Evolutionary conservation across 1,140 invertebrate genomes (phyloP).

Genomic region (Drosophila malerkotliana): DNA sequence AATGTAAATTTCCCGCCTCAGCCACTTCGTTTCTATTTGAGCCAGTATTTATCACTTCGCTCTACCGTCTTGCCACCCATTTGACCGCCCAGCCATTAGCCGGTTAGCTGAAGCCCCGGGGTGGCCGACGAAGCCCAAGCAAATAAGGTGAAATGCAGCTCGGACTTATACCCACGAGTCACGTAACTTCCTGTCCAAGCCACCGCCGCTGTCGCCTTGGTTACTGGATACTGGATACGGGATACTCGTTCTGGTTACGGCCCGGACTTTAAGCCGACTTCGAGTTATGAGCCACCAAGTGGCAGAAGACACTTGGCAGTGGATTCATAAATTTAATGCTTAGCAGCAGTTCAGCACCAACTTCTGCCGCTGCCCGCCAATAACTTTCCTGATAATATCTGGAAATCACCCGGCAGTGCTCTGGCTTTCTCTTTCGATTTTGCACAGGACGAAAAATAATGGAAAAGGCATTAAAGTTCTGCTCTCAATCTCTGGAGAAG

Average conservation of each 20-base stretch:
- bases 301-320: conserved; percentile 50
- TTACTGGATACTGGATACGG: conserved; percentile 10
- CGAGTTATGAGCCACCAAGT: conserved; percentile 52
- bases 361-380: conserved; percentile 42
- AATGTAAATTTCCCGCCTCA: conserved; percentile 54
- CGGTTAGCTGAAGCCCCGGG: not conserved
- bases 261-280: conserved; percentile 37
- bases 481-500: too few species aligned
- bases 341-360: conserved; percentile 48
- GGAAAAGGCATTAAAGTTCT: not conserved
- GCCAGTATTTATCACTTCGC: conserved; percentile 68
- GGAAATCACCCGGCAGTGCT: conserved; percentile 51
- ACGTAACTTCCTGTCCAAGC: conserved; percentile 70
- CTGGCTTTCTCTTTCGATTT: conserved; percentile 26
- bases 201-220: conserved; percentile 32
- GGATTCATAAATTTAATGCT: conserved; percentile 81
- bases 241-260: conserved; percentile 11
- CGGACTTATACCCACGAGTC: conserved; percentile 75
- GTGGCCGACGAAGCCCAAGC: conserved; percentile 30
- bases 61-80: not conserved
- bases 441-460: conserved; percentile 14
- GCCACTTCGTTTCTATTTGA: conserved; percentile 69
- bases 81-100: conserved; percentile 24
- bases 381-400: conserved; percentile 79
- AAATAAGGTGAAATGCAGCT: conserved; percentile 61